These are phyloP conservation scores for Leptobrachium ailaonicum DNA, from an alignment of 2,113 vertebrate genomes.

Conservation along the genomic window DNA sequence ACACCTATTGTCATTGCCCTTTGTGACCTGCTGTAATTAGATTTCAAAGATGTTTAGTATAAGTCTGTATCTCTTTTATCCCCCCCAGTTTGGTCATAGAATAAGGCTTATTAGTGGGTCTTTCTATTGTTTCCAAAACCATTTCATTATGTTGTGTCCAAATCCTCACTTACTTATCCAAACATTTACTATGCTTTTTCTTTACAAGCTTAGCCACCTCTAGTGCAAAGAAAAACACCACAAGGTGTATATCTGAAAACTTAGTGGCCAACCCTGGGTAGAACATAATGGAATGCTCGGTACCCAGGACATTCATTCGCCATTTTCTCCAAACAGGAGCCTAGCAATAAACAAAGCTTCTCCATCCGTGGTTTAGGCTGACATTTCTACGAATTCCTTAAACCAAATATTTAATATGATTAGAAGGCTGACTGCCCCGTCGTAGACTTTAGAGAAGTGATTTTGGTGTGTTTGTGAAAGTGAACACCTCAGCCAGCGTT, in stretches of 20 bases:
- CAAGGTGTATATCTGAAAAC: no score
- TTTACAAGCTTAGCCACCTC: no score
- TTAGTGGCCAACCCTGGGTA: no score
- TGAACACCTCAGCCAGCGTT: conserved; percentile 28
- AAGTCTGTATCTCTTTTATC: conserved; percentile 31
- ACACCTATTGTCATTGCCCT: conserved; percentile 11
- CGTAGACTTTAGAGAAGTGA: conserved; percentile 5
- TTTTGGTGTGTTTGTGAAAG: conserved; percentile 38
- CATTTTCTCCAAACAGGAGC: background rate
- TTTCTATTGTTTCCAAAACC: background rate
- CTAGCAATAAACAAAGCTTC: background rate
- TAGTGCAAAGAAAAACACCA: no score
- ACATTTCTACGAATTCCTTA: background rate
- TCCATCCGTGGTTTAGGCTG: background rate
- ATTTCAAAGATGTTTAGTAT: conserved; percentile 22
- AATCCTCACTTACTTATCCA: background rate
- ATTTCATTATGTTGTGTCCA: background rate
- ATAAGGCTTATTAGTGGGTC: conserved; percentile 7
- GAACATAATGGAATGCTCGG: no score
- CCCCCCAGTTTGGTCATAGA: conserved; percentile 1
- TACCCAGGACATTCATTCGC: no score
- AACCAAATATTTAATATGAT: background rate
- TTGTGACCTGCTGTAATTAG: conserved; percentile 19
- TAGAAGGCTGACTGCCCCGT: conserved; percentile 4
- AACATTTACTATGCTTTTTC: no score